phyloP scores from a whole-genome alignment of 1,140 invertebrate species.

The Drosophila nigrodunni region DNA sequence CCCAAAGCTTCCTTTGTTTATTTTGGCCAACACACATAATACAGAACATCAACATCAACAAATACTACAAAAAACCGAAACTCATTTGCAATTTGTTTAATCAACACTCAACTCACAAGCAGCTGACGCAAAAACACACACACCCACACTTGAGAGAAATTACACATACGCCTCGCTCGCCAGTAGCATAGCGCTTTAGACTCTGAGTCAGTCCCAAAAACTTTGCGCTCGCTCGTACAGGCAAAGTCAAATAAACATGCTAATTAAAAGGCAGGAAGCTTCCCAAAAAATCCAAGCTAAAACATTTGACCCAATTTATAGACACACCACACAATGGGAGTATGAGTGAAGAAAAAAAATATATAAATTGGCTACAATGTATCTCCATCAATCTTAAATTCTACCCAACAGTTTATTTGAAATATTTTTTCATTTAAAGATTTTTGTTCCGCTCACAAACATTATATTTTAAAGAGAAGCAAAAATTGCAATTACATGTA shows the following conservation, averaged over 20 bases:
- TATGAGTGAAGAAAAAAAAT: not conserved
- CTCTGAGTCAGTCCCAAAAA: slow-evolving; percentile 43
- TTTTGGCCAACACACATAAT: slow-evolving; percentile 51
- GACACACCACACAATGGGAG: slow-evolving; percentile 27
- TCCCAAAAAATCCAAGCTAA: slow-evolving; percentile 31
- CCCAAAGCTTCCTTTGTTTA: slow-evolving; percentile 73
- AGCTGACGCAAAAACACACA: slow-evolving; percentile 30
- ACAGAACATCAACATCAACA: slow-evolving; percentile 35
- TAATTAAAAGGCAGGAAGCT: slow-evolving; percentile 69
- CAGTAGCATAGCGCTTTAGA: slow-evolving; percentile 17
- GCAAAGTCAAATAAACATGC: slow-evolving; percentile 81
- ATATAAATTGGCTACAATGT: not conserved
- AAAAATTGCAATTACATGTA: no score
- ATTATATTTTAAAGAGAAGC: no score
- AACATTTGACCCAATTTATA: slow-evolving; percentile 76
- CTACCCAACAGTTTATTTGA: no score
- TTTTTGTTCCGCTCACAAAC: no score
- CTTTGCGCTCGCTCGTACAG: slow-evolving; percentile 47
- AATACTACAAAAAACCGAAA: slow-evolving; percentile 59
- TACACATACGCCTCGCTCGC: slow-evolving; percentile 67
- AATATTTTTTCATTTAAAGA: no score
- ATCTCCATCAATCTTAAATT: no score
- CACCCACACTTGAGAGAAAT: slow-evolving; percentile 30
- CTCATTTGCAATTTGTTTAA: slow-evolving; percentile 83
- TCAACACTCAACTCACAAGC: slow-evolving; percentile 72